These are phyloP conservation scores for Dione vanillae DNA, from an alignment of 2,888 invertebrate genomes.

Conservation along the genomic window DNA sequence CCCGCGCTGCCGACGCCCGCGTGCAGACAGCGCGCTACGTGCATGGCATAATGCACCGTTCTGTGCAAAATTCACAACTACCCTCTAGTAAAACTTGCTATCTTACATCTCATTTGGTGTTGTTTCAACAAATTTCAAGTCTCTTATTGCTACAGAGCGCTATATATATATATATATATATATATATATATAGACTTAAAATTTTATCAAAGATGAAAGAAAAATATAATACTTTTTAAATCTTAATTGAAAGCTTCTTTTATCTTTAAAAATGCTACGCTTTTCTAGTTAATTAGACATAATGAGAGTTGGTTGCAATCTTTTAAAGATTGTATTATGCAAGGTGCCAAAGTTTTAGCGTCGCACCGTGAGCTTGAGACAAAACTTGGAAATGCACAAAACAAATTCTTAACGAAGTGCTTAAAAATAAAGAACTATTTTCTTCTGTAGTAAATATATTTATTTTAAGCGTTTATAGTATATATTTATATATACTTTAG, in stretches of 20 bases:
- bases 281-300: conserved; percentile 27
- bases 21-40: conserved; percentile 69
- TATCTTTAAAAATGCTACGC: conserved; percentile 1
- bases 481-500: no score
- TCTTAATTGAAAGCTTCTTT: conserved; percentile 15
- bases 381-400: conserved; percentile 53
- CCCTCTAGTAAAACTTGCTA: conserved; percentile 77
- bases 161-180: no score
- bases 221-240: conserved; percentile 11
- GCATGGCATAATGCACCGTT: conserved; percentile 79
- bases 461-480: no score
- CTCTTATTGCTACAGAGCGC: not conserved
- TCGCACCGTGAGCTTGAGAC: conserved; percentile 64
- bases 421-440: conserved; percentile 19
- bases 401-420: conserved; percentile 24
- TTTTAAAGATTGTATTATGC: conserved; percentile 61
- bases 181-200: no score
- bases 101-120: conserved; percentile 80
- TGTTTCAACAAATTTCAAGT: conserved; percentile 56
- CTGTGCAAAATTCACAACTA: conserved; percentile 82
- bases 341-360: conserved; percentile 74
- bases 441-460: conserved; percentile 10
- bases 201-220: not conserved
- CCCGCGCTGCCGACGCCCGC: conserved; percentile 51
- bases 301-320: conserved; percentile 24